Evolutionary conservation across 2,113 vertebrate genomes (phyloP).

Genomic region (Cyphomyrus plagiostoma): DNA sequence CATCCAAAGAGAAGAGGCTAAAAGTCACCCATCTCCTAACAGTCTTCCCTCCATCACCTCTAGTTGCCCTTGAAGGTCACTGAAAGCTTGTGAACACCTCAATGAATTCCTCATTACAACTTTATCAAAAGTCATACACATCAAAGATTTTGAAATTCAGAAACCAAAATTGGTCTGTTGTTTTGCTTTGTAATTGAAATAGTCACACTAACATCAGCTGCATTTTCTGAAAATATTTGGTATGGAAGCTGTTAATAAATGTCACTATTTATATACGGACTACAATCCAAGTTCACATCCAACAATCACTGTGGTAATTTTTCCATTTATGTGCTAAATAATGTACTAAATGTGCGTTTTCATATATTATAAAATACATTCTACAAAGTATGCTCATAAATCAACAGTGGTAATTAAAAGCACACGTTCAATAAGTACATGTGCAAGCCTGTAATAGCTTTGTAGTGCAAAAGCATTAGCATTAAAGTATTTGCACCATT

Average conservation of each 20-base stretch:
- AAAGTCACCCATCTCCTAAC: neutral
- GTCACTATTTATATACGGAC: neutral
- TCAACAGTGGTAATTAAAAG: neutral
- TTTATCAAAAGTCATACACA: neutral
- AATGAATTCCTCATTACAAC: neutral
- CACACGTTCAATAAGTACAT: neutral
- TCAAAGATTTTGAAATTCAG: neutral
- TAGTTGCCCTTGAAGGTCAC: neutral
- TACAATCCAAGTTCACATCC: neutral
- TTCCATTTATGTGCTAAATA: neutral
- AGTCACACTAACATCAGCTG: neutral
- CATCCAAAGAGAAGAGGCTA: neutral
- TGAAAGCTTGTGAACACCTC: neutral
- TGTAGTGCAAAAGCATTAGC: neutral
- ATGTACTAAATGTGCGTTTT: neutral
- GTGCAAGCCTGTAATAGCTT: neutral
- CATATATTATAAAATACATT: neutral
- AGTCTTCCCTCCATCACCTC: neutral
- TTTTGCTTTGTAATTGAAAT: neutral
- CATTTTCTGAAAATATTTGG: neutral
- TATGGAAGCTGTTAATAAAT: neutral
- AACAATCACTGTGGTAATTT: neutral
- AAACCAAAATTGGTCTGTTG: slow-evolving; percentile 16
- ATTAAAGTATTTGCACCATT: neutral
- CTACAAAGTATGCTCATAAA: neutral